Evolutionary conservation across 2,113 vertebrate genomes (phyloP).

Genomic region (Nyctereutes procyonoides): DNA sequence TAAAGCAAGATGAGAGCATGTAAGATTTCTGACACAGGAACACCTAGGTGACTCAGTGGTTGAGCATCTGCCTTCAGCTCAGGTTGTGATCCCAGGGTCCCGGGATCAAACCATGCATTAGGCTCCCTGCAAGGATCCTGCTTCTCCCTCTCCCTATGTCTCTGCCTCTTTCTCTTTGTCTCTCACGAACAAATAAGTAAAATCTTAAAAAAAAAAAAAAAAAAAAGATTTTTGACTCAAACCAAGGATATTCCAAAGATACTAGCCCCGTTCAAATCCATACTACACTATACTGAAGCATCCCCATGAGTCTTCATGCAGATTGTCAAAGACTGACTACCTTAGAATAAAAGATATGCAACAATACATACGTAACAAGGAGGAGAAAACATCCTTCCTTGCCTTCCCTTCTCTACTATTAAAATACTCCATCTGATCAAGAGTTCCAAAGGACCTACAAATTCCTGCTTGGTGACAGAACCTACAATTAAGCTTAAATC

Average conservation of each 20-base stretch:
- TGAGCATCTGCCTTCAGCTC: no score
- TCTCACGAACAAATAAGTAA: no score
- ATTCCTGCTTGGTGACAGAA: neutral
- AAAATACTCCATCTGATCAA: neutral
- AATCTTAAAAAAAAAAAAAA: no score
- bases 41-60: no score
- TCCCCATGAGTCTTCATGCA: neutral
- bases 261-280: neutral
- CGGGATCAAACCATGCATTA: no score
- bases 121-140: no score
- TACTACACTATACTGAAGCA: neutral
- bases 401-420: neutral
- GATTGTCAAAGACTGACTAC: neutral
- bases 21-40: neutral
- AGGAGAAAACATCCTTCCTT: neutral
- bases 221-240: neutral
- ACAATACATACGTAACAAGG: neutral
- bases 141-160: no score
- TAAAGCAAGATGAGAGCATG: neutral
- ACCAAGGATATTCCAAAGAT: neutral
- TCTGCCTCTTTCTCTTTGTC: no score
- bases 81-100: no score
- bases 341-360: neutral
- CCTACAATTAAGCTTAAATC: neutral
- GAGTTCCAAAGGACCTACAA: constrained; percentile 18